Evolutionary conservation across 2,888 invertebrate genomes (phyloP), one percentile per base, ranked within the genome.

Genomic region (Diogma glabrata): DNA sequence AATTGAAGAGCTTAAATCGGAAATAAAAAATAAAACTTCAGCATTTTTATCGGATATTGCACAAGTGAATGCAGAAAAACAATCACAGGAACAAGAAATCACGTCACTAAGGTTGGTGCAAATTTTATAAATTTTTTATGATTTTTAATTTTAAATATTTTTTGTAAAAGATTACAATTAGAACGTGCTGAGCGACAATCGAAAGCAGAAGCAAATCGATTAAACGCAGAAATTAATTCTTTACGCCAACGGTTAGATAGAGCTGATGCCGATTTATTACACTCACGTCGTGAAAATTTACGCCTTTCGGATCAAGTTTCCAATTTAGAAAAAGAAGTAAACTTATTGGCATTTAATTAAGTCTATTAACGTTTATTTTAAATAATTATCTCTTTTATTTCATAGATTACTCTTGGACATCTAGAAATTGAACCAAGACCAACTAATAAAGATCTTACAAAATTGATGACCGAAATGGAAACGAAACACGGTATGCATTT

Each of bases 401-500:
- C 10, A 14, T 66, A 79, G 79, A 60, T 79, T 57, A 77, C 78
- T n/a, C 74, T 79, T 67, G 77, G 76, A 36, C 76, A 70, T 58
- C 61, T 79, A 51, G 77, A 77, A 47, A 76, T 78, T 56, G 73
- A 76, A 59, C 72, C 78, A 55, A 74, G 77, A 12, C 75, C 77
- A 59, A 69, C 67, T 51, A 84, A 85, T 50, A 82, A 82, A 61
- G 86, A 87, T 62, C 63, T 88, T 51, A 76, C 83, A 22, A 77
- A 83, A 16, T 79, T 86, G 72, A 76, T 89, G 45, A 79, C 82
- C 56, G 81, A 84, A 51, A 82, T 89, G 77, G 88, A 89, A 62
- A 79, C 81, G 23, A 89, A 87, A 67, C 87, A 89, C 71, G 86
- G 89, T 89, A 76, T 74, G 81, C 72, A n/a, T n/a, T n/a, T n/a